Evolutionary conservation across 1,140 invertebrate genomes (phyloP), one percentile per base, ranked within the genome.

Genomic region (Magallana gigas): DNA sequence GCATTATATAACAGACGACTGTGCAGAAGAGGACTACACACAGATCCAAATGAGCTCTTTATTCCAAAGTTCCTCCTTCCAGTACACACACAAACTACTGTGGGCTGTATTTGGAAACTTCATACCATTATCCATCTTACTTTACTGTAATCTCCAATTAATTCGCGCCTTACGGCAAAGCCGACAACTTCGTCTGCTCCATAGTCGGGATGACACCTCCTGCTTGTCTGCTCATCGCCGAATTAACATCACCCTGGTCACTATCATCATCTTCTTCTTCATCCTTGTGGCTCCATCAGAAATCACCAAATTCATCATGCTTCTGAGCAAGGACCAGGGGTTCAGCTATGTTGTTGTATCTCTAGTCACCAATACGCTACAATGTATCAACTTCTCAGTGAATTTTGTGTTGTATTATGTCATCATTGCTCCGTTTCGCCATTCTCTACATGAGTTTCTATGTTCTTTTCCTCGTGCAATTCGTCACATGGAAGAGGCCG

Each of bases 51-150:
- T 58, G 6, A 87, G 88, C 2, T 71, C 84, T 18, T 83, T 91
- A 12, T 89, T 90, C 29, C 59, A 56, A n/a, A 83, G 88, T 18
- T 80, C 64, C 18, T 87, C 82, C 5, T 91, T 93, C 82, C 91
- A 91, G 56, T 90, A 92, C 71, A 87, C 88, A 1, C 91, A 93
- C 57, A 91, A 91, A 76, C 57, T 91, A n/a, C 58, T 93, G 9
- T 93, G 92, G 93, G 92, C 92, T 1, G 89, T 92, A 18, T 83
- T 93, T 48, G 93, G 93, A 0, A 93, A 93, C 85, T 92, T 93
- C 71, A 88, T 93, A 11, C 93, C 93, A 8, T 64, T 93, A 56
- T 68, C 90, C 0, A 68, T 93, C 11, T 88, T 93, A 5, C 81
- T 93, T 1, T 91, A 92, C 88, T 92, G 90, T 81, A 93, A 93